phyloP scores from a whole-genome alignment of 2,888 invertebrate genomes.

The Drosophila pseudotalamancana region DNA sequence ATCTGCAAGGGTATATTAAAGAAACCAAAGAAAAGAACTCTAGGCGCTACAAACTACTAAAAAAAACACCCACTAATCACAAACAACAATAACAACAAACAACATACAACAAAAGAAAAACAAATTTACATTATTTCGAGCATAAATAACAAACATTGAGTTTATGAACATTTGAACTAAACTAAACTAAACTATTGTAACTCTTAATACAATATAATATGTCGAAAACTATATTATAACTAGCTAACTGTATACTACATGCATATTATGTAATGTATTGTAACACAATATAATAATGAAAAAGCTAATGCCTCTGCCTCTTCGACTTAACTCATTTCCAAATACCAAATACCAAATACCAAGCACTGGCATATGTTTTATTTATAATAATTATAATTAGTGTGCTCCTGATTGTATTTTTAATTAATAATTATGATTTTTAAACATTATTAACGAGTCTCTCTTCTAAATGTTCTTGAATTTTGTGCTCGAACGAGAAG shows the following conservation, averaged over 20 bases:
- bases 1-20: not conserved
- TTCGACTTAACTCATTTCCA: constrained; percentile 3
- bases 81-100: constrained; percentile 13
- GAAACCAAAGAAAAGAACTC: not conserved
- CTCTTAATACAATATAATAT: constrained; percentile 3
- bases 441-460: constrained; percentile 14
- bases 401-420: constrained; percentile 29
- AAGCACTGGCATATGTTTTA: constrained; percentile 54
- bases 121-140: constrained; percentile 57
- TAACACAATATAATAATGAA: constrained; percentile 15
- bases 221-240: constrained; percentile 10
- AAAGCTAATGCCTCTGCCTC: constrained; percentile 48
- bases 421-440: not conserved
- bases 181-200: constrained; percentile 10
- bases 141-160: constrained; percentile 36
- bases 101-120: constrained; percentile 11
- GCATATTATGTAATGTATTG: constrained; percentile 40
- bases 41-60: constrained; percentile 34
- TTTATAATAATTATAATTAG: constrained; percentile 27
- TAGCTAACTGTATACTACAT: constrained; percentile 40
- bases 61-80: constrained; percentile 35
- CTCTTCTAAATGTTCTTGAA: constrained; percentile 70
- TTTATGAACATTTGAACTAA: constrained; percentile 20
- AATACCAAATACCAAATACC: not conserved
- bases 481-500: constrained; percentile 70